These are phyloP conservation scores for Grapholita molesta DNA, from an alignment of 1,140 invertebrate genomes.

Conservation along the genomic window DNA sequence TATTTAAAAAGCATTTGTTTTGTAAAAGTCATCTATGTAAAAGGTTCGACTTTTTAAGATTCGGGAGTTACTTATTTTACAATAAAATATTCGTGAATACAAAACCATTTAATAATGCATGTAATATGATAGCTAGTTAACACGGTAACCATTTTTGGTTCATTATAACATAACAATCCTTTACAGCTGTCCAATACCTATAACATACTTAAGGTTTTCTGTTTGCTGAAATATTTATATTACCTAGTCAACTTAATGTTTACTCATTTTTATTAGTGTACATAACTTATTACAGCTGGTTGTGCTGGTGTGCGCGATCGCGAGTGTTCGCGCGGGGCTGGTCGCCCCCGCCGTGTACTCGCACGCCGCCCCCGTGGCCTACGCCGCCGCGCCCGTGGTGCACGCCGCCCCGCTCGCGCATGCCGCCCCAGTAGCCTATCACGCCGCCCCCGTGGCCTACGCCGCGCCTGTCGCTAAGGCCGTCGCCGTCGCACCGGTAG, in stretches of 20 bases:
- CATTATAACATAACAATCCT: too few species aligned
- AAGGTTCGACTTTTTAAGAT: too few species aligned
- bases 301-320: slow-evolving; percentile 51
- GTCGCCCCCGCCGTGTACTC: slow-evolving; percentile 48
- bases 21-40: too few species aligned
- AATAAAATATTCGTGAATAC: too few species aligned
- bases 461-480: slow-evolving; percentile 37
- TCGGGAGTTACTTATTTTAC: too few species aligned
- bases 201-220: too few species aligned
- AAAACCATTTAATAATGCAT: too few species aligned
- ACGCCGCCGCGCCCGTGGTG: slow-evolving; percentile 28
- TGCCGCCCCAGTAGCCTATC: slow-evolving; percentile 18
- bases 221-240: too few species aligned
- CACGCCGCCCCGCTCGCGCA: slow-evolving; percentile 34
- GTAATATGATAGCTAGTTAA: too few species aligned
- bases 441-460: slow-evolving; percentile 18
- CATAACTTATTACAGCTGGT: slow-evolving; percentile 54
- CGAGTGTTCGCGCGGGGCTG: slow-evolving; percentile 42
- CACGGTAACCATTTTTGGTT: too few species aligned
- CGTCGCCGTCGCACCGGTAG: slow-evolving; percentile 34
- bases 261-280: background rate
- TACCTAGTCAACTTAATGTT: background rate
- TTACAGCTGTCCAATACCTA: too few species aligned
- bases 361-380: slow-evolving; percentile 42
- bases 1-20: too few species aligned